Percentiles rank a stretch among this genome's conserved stretches.
These are phyloP conservation scores for Pseudomyrmex gracilis DNA, from an alignment of 1,140 invertebrate species.

Conservation along the genomic window DNA sequence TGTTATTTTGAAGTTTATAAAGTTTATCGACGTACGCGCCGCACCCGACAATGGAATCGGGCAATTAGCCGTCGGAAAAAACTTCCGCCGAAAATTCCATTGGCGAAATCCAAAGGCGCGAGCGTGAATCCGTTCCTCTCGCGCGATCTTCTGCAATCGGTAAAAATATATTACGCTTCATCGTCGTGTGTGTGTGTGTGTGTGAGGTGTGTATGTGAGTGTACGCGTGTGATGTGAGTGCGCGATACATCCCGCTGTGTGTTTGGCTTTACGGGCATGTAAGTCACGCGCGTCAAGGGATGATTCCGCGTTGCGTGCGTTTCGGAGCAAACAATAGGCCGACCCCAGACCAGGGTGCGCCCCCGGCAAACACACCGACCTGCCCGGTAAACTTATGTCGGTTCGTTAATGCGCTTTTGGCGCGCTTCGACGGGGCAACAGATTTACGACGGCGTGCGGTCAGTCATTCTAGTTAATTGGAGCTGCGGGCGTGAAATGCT, in stretches of 20 bases:
- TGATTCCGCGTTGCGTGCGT: constrained; percentile 75
- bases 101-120: constrained; percentile 22
- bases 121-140: background rate
- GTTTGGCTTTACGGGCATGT: constrained; percentile 72
- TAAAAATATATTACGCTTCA: constrained; percentile 10
- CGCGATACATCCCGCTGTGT: constrained; percentile 63
- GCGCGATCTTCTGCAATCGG: background rate
- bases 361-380: constrained; percentile 65
- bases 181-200: constrained; percentile 38
- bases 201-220: constrained; percentile 57
- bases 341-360: constrained; percentile 70
- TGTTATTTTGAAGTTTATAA: background rate
- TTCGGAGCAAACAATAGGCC: constrained; percentile 74
- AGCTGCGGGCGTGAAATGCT: constrained; percentile 75
- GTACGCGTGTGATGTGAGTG: constrained; percentile 40
- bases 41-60: background rate
- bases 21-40: background rate
- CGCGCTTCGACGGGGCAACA: constrained; percentile 50
- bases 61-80: background rate
- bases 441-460: constrained; percentile 57
- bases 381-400: constrained; percentile 63
- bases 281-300: constrained; percentile 75
- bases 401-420: constrained; percentile 34
- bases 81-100: constrained; percentile 4
- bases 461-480: constrained; percentile 78